Evolutionary conservation across 2,888 invertebrate species (phyloP), one percentile per base, ranked within the genome.

Genomic region (Danaus chrysippus): DNA sequence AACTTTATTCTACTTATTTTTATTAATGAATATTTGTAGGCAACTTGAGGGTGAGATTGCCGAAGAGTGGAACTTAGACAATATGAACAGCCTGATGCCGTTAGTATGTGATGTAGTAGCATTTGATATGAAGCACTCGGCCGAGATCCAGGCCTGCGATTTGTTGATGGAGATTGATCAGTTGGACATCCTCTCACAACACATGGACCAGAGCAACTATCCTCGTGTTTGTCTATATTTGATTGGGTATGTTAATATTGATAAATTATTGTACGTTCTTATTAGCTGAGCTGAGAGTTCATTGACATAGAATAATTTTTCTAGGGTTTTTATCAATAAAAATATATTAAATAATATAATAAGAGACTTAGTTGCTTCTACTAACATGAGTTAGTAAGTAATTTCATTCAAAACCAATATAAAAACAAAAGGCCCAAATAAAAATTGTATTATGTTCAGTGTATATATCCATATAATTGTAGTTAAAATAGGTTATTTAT

Each of bases 111-210:
- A 97, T 80, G 97, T 99, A 56, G 94, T 99, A 23, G 94, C 95
- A 0, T 99, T 99, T 83, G 97, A 99, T 81, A 98, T 99, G 96
- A 94, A 94, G 68, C 99, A 99, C 84, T 99, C 99, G 77, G 99
- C 99, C 1, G 99, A 99, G 88, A 97, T 98, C 0, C 99, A 99
- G 87, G 99, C 99, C 0, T 99, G 99, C 83, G 99, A 99, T 89
- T 91, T 99, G 63, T 91, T 99, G 0, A 99, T 99, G 95, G 99
- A 99, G 91, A 97, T 99, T 70, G 99, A 99, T 78, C 93, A 94
- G 66, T 91, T 99, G 55, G 96, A 97, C 75, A 87, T 98, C 56
- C 88, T 99, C 17, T 94, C 95, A 19, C 93, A 96, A 61, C 96
- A 96, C 76, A 97, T 99, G 71, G 97, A 97, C 73, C 94, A 95